Conservation (phyloP, 2,797 vertebrate species). For the Leptoclinus maculatus region DNA sequence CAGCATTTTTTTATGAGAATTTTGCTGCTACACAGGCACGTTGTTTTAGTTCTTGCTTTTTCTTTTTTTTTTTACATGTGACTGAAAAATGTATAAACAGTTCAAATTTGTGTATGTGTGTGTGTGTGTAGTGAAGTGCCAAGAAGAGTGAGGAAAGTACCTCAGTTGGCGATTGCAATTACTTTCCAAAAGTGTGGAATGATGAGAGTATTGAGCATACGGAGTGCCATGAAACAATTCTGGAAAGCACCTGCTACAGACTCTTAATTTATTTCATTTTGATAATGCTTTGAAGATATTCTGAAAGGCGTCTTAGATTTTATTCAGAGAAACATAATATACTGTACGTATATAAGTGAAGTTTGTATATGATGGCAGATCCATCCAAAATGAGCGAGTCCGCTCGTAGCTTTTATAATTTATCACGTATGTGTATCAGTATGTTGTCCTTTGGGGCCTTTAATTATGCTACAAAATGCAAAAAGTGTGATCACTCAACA, state of each 20-base stretch:
- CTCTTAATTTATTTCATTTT: constrained; percentile 79
- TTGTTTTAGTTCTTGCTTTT: constrained; percentile 3
- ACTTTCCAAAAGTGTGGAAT: constrained; percentile 60
- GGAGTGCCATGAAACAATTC: constrained; percentile 54
- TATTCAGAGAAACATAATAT: constrained; percentile 71
- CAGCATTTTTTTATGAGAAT: constrained; percentile 43
- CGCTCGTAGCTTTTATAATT: constrained; percentile 76
- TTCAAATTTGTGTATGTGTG: constrained; percentile 46
- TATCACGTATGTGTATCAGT: constrained; percentile 55
- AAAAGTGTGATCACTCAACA: constrained; percentile 60
- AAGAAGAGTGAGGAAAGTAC: constrained; percentile 66
- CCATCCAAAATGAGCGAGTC: constrained; percentile 65
- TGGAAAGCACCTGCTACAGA: constrained; percentile 71
- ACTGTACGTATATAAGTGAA: constrained; percentile 64
- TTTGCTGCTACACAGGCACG: constrained; percentile 63
- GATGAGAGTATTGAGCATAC: constrained; percentile 33
- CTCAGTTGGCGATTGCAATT: constrained; percentile 65
- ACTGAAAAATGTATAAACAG: constrained; percentile 51
- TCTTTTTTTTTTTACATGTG: constrained; percentile 34
- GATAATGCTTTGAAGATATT: constrained; percentile 74
- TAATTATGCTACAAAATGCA: constrained; percentile 71
- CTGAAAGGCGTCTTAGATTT: constrained; percentile 64
- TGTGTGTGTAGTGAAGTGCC: constrained; percentile 73
- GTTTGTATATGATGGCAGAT: constrained; percentile 80
- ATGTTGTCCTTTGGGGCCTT: constrained; percentile 66